Evolutionary conservation across 2,888 invertebrate species (phyloP), one percentile per base, ranked within the genome.

Genomic region (Amphipyra berbera): DNA sequence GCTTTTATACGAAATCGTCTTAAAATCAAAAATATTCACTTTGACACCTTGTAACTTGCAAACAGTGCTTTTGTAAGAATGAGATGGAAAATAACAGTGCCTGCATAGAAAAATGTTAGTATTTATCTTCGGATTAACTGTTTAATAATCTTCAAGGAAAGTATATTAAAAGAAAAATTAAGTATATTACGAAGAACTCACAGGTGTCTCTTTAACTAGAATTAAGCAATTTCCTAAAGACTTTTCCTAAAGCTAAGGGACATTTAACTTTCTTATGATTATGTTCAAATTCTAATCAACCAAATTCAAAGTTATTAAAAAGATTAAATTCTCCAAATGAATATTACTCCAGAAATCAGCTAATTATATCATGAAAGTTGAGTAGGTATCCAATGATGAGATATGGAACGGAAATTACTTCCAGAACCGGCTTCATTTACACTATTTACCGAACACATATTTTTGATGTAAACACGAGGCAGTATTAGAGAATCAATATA

Each of bases 401-500:
- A 46, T 58, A 49, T 38, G 21, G 9, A 64, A 49, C 15, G 35
- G 46, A 52, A 55, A 64, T 54, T 59, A 65, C 56, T 52, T 61
- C 38, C 21, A 13, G 50, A 67, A 61, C 63, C 52, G 21, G 35
- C 48, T 64, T 52, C n/a, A 54, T 62, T 58, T 50, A 68, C 49
- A 62, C 37, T 53, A 72, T 56, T 68, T 47, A 40, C 41, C 41
- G 33, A 64, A n/a, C 44, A 66, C 30, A 52, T 64, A 69, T 61
- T 54, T 61, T 46, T 49, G 47, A 59, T 62, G 66, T 54, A 63
- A 76, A 76, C 53, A 76, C 33, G 69, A 63, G 61, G 58, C 58
- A 62, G 60, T 73, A 81, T 78, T 82, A 78, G 63, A 68, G 71
- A 85, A 83, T 87, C 84, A 84, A 87, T 87, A 85, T 78, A 65